phyloP scores from a whole-genome alignment of 2,888 invertebrate species.

The Cryptocheilus praepositus region DNA sequence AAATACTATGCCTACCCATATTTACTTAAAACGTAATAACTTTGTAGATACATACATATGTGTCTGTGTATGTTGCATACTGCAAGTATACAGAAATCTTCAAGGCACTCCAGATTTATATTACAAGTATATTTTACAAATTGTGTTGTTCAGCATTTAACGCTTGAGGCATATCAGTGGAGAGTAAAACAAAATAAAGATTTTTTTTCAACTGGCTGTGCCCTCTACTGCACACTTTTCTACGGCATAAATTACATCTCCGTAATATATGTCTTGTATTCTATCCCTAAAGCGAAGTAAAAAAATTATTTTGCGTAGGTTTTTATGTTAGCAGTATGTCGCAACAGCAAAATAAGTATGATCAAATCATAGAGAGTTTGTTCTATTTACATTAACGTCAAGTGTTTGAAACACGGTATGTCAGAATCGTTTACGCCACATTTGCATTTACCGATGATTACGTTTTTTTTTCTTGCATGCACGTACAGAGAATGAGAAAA shows the following conservation, averaged over 20 bases:
- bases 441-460: background rate
- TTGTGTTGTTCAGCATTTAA: conserved; percentile 46
- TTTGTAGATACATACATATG: conserved; percentile 53
- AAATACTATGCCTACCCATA: conserved; percentile 58
- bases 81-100: conserved; percentile 71
- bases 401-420: conserved; percentile 11
- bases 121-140: conserved; percentile 72
- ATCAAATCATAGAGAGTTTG: conserved; percentile 31
- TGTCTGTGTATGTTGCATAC: conserved; percentile 56
- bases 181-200: conserved; percentile 29
- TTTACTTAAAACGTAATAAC: conserved; percentile 58
- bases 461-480: conserved; percentile 6
- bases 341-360: conserved; percentile 31
- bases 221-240: conserved; percentile 23
- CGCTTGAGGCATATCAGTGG: conserved; percentile 40
- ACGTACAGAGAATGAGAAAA: background rate
- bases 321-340: conserved; percentile 30
- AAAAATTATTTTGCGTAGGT: conserved; percentile 33
- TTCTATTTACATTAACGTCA: conserved; percentile 33
- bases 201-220: conserved; percentile 20
- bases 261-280: conserved; percentile 25
- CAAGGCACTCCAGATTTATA: conserved; percentile 75
- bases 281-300: conserved; percentile 28
- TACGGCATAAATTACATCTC: conserved; percentile 37
- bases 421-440: conserved; percentile 12